These are phyloP conservation scores for Heliconius hewitsoni DNA, from an alignment of 1,140 invertebrate species.

Conservation along the genomic window DNA sequence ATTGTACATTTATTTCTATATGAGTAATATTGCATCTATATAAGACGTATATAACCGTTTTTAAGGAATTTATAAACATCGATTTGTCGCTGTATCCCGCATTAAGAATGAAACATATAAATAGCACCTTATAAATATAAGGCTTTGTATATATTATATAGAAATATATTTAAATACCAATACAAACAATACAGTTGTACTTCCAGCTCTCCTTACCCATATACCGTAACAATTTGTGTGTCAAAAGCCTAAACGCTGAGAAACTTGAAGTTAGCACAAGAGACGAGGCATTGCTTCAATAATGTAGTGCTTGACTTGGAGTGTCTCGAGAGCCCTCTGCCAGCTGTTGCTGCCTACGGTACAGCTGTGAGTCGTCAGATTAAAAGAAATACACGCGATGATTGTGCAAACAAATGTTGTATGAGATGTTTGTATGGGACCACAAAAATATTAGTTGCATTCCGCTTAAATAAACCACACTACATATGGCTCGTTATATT, in stretches of 20 bases:
- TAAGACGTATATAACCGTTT: no score
- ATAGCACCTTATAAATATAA: no score
- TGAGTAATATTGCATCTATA: no score
- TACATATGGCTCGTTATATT: conserved; percentile 39
- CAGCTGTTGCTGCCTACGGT: conserved; percentile 60
- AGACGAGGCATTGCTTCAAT: conserved; percentile 52
- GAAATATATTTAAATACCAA: not conserved
- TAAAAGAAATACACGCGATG: conserved; percentile 69
- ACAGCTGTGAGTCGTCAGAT: conserved; percentile 68
- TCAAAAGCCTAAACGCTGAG: conserved; percentile 52
- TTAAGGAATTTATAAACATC: no score
- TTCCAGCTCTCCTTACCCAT: conserved; percentile 14
- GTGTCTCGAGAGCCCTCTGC: conserved; percentile 52
- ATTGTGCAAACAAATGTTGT: conserved; percentile 71
- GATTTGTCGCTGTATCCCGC: no score
- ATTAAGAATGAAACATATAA: no score
- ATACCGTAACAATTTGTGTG: conserved; percentile 47
- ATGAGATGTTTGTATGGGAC: conserved; percentile 59
- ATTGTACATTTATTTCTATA: no score
- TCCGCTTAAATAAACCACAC: conserved; percentile 54
- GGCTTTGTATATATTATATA: not conserved
- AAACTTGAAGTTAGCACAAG: conserved; percentile 60
- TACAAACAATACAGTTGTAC: conserved; percentile 24
- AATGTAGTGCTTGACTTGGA: conserved; percentile 55
- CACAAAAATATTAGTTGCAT: conserved; percentile 61